Evolutionary conservation across 1,140 invertebrate genomes (phyloP).

Genomic region (Drosophila kanapiae): DNA sequence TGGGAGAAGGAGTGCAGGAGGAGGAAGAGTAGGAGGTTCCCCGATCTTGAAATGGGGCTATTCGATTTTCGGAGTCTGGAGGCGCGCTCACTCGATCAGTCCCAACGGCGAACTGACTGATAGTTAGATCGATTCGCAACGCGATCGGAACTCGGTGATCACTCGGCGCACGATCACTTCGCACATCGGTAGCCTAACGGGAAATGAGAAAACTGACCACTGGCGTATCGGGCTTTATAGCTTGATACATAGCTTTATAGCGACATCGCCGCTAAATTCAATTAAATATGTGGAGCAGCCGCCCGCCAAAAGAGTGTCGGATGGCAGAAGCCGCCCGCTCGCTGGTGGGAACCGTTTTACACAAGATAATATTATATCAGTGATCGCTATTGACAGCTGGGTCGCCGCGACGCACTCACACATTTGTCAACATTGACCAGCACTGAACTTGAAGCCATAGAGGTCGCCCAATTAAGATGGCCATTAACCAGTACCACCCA

Average conservation of each 20-base stretch:
- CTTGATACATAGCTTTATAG: conserved; percentile 6
- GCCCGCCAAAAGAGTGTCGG: conserved; percentile 46
- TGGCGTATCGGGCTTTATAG: conserved; percentile 62
- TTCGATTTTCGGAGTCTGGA: background rate
- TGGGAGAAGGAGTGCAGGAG: conserved; percentile 1
- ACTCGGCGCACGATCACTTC: conserved; percentile 26
- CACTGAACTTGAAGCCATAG: conserved; percentile 66
- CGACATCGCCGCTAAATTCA: conserved; percentile 39
- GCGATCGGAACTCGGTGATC: conserved; percentile 25
- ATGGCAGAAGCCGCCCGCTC: conserved; percentile 18
- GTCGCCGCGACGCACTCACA: conserved; percentile 13
- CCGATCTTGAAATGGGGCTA: conserved; percentile 43
- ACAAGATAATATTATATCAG: conserved; percentile 52
- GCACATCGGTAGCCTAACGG: conserved; percentile 34
- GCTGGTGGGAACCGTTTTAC: conserved; percentile 57
- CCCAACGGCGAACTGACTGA: conserved; percentile 30
- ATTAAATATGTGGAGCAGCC: conserved; percentile 44
- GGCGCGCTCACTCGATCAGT: conserved; percentile 44
- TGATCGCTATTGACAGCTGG: conserved; percentile 67
- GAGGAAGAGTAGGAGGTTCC: conserved; percentile 7
- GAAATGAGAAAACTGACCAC: conserved; percentile 52
- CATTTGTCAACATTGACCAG: conserved; percentile 45
- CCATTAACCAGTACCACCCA: conserved; percentile 27
- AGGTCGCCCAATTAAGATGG: conserved; percentile 72
- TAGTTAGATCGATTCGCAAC: conserved; percentile 26